These are phyloP conservation scores for Lanistes nyassanus DNA, from an alignment of 1,140 invertebrate species.

Conservation along the genomic window DNA sequence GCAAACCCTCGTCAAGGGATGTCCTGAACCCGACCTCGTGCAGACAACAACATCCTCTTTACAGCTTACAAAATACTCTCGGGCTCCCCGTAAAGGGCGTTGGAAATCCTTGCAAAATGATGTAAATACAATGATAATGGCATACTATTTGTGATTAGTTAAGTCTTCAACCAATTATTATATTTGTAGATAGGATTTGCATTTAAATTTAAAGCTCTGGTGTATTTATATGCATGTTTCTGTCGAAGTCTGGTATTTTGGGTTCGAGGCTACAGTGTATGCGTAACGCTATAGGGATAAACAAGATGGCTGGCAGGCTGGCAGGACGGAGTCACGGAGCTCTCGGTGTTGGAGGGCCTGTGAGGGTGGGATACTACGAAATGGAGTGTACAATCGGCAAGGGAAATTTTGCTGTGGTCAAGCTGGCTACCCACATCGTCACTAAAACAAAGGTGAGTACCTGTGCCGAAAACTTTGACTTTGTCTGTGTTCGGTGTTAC, in stretches of 20 bases:
- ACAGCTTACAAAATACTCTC: too few relatives aligned
- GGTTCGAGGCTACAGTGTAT: conserved; percentile 23
- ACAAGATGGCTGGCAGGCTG: conserved; percentile 58
- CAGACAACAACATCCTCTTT: too few relatives aligned
- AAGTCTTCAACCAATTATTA: not conserved
- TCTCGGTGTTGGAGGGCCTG: conserved; percentile 49
- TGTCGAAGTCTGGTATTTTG: conserved; percentile 13
- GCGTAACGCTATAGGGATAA: conserved; percentile 34
- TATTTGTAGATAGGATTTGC: not conserved
- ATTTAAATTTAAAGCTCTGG: not conserved
- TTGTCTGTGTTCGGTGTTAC: not conserved
- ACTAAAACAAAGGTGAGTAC: conserved; percentile 93
- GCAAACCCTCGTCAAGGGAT: too few relatives aligned
- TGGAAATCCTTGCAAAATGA: too few relatives aligned
- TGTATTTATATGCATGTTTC: not conserved
- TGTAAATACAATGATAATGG: too few relatives aligned
- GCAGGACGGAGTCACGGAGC: conserved; percentile 40
- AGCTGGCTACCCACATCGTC: conserved; percentile 91
- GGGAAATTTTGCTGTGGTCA: conserved; percentile 96
- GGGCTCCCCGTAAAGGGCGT: too few relatives aligned
- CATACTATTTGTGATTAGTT: not conserved
- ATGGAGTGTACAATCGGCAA: conserved; percentile 96
- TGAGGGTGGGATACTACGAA: conserved; percentile 88
- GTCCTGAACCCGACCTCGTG: too few relatives aligned
- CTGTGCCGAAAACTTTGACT: conserved; percentile 1